A percentile compares a stretch with the other conserved stretches of the same genome.
phyloP scores from a whole-genome alignment of 2,888 invertebrate species.

The Noctua janthina region DNA sequence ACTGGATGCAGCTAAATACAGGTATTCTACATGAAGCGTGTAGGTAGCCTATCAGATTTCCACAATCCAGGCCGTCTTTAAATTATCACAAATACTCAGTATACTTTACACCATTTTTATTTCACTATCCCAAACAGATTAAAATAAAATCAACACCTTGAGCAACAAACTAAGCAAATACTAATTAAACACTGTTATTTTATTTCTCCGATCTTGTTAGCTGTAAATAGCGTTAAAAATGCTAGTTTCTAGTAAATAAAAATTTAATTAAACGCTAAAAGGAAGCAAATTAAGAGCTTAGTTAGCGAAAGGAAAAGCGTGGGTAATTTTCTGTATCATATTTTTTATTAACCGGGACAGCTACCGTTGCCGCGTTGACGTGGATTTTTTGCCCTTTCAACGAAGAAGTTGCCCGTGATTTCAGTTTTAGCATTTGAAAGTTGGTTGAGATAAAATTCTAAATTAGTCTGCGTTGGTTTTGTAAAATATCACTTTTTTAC shows the following conservation, averaged over 20 bases:
- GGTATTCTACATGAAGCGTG: not conserved
- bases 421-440: not conserved
- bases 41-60: not conserved
- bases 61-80: not conserved
- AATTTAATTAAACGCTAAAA: conserved; percentile 28
- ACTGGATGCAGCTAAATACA: not conserved
- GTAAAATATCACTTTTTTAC: not conserved
- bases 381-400: conserved; percentile 2
- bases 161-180: conserved; percentile 5
- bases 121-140: not conserved
- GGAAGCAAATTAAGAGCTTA: conserved; percentile 33
- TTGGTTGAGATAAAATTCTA: not conserved
- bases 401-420: not conserved
- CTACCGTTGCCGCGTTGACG: not conserved
- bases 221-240: conserved; percentile 9
- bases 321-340: not conserved
- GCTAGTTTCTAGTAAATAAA: not conserved
- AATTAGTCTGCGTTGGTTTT: not conserved
- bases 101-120: not conserved
- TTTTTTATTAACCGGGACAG: conserved; percentile 15
- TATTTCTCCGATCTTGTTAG: conserved; percentile 11
- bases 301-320: not conserved
- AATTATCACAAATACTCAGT: not conserved
- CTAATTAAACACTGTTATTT: conserved; percentile 36
- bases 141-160: not conserved